Evolutionary conservation across 2,888 invertebrate species (phyloP).

Genomic region (Drosophila suboccidentalis): DNA sequence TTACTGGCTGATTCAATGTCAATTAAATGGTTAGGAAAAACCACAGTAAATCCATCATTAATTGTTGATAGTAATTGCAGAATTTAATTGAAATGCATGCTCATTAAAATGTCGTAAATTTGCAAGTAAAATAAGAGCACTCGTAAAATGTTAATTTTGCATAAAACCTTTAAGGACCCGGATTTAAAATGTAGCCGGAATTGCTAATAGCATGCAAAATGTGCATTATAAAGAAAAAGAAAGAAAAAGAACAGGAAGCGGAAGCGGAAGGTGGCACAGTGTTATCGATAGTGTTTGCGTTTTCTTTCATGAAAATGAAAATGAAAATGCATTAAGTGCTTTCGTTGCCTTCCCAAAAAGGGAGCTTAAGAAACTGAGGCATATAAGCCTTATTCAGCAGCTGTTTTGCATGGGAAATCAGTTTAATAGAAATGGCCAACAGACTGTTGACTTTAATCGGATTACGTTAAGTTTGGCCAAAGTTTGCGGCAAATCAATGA

Average conservation of each 20-base stretch:
- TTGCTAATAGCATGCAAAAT: constrained; percentile 42
- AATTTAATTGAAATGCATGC: constrained; percentile 32
- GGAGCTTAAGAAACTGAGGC: constrained; percentile 29
- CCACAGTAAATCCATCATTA: constrained; percentile 27
- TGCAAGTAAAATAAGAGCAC: not conserved
- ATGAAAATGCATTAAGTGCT: constrained; percentile 34
- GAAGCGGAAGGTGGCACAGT: not conserved
- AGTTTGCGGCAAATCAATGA: constrained; percentile 57
- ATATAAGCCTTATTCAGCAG: constrained; percentile 35
- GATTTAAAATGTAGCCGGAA: constrained; percentile 22
- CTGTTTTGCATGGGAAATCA: constrained; percentile 36
- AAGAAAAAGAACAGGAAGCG: not conserved
- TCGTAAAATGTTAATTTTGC: constrained; percentile 29
- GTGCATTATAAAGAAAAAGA: constrained; percentile 30
- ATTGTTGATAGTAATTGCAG: constrained; percentile 22
- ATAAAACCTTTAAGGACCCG: constrained; percentile 12
- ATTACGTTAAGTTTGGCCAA: constrained; percentile 49
- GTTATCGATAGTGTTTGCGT: constrained; percentile 38
- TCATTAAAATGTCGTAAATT: constrained; percentile 35
- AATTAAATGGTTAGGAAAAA: constrained; percentile 1
- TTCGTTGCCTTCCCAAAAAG: not conserved
- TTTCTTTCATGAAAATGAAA: constrained; percentile 30
- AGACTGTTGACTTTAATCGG: constrained; percentile 59
- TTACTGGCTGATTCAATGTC: not conserved
- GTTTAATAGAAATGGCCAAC: constrained; percentile 26